Conservation (phyloP, 2,797 vertebrate species). For the Bryconaethiops microstoma region DNA sequence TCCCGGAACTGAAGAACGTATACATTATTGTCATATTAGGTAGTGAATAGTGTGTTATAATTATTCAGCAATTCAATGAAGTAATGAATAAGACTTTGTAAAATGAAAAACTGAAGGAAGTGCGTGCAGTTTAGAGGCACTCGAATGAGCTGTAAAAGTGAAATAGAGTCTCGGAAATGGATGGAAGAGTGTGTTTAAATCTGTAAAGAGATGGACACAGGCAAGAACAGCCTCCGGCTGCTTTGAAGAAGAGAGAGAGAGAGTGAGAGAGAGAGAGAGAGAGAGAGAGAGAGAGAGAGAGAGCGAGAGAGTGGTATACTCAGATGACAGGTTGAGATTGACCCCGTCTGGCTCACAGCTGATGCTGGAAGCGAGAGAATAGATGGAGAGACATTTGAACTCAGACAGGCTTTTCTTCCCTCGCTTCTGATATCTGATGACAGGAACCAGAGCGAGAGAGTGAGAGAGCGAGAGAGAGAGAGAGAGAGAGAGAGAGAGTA, state of each 20-base stretch:
- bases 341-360: conserved; percentile 31
- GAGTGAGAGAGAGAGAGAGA: conserved; percentile 15
- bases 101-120: neutral
- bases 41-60: no score
- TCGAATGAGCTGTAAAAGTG: conserved; percentile 4
- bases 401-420: conserved; percentile 69
- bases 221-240: conserved; percentile 47
- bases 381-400: conserved; percentile 74
- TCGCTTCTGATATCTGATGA: conserved; percentile 70
- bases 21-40: no score
- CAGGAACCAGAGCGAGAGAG: conserved; percentile 46
- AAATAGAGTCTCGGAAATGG: neutral
- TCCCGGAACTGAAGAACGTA: no score
- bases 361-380: conserved; percentile 64
- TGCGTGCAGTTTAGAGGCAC: neutral
- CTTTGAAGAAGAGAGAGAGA: conserved; percentile 33
- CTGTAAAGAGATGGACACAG: conserved; percentile 51
- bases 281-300: conserved; percentile 16
- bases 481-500: conserved; percentile 32
- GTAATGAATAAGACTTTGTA: no score
- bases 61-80: no score
- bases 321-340: conserved; percentile 11
- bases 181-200: conserved; percentile 28
- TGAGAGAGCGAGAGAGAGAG: conserved; percentile 23
- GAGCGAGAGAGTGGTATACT: conserved; percentile 7